phyloP scores from a whole-genome alignment of 2,113 vertebrate species.

The Noturus placidus region DNA sequence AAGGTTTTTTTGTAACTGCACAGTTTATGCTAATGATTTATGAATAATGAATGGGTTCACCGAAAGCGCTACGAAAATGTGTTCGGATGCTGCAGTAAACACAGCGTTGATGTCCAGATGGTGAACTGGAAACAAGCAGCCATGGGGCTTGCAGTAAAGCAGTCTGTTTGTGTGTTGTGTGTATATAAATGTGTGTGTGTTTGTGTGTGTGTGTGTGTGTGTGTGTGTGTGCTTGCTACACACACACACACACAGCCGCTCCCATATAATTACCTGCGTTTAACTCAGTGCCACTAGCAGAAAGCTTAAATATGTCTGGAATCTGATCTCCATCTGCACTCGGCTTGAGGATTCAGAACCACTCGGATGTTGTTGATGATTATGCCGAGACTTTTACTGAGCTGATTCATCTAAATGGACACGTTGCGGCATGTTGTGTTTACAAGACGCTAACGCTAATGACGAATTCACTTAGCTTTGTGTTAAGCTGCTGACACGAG shows the following conservation, averaged over 20 bases:
- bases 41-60: background rate
- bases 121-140: background rate
- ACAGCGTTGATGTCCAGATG: background rate
- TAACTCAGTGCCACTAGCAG: slow-evolving; percentile 9
- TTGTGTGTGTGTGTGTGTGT: background rate
- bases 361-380: background rate
- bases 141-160: background rate
- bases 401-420: background rate
- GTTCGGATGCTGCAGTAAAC: background rate
- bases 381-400: background rate
- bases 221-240: background rate
- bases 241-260: background rate
- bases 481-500: background rate
- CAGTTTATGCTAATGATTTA: background rate
- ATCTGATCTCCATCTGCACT: slow-evolving; percentile 14
- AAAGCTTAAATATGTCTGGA: slow-evolving; percentile 9
- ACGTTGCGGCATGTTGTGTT: background rate
- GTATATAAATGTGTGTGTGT: background rate
- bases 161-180: background rate
- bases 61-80: background rate
- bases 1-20: background rate
- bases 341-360: background rate
- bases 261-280: background rate
- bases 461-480: background rate
- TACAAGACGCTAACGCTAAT: background rate